These are phyloP conservation scores for Philopedon plagiatum DNA, from an alignment of 2,888 invertebrate genomes.

Conservation along the genomic window DNA sequence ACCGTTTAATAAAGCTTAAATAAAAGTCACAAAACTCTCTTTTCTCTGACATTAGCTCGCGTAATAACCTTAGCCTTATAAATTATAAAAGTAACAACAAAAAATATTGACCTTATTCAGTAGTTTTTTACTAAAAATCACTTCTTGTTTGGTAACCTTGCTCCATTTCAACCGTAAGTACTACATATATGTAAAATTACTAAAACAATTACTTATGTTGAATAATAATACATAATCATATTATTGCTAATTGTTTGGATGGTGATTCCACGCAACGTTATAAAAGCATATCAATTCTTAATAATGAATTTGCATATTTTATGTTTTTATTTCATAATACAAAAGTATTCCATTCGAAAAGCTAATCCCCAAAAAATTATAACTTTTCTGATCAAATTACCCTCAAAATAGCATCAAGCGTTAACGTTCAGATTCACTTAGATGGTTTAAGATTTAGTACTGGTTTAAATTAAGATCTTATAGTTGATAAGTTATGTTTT, in stretches of 20 bases:
- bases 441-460: too few species aligned
- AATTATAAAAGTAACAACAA: constrained; percentile 8
- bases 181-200: background rate
- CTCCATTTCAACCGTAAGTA: constrained; percentile 13
- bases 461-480: too few species aligned
- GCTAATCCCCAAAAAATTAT: too few species aligned
- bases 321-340: too few species aligned
- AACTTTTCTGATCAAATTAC: too few species aligned
- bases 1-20: background rate
- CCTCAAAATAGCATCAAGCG: too few species aligned
- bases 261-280: background rate
- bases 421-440: too few species aligned
- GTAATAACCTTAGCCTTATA: constrained; percentile 9
- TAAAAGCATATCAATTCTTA: too few species aligned
- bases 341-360: too few species aligned
- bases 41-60: constrained; percentile 20
- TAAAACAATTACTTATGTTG: background rate
- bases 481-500: too few species aligned
- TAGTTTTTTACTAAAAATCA: constrained; percentile 28
- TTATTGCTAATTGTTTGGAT: background rate
- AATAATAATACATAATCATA: constrained; percentile 5
- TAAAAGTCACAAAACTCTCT: background rate
- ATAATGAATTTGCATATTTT: too few species aligned
- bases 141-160: constrained; percentile 22
- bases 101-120: constrained; percentile 22